These are phyloP conservation scores for Zoanthus sansibaricus DNA, from an alignment of 92 coral and sea anemone species.

Conservation along the genomic window DNA sequence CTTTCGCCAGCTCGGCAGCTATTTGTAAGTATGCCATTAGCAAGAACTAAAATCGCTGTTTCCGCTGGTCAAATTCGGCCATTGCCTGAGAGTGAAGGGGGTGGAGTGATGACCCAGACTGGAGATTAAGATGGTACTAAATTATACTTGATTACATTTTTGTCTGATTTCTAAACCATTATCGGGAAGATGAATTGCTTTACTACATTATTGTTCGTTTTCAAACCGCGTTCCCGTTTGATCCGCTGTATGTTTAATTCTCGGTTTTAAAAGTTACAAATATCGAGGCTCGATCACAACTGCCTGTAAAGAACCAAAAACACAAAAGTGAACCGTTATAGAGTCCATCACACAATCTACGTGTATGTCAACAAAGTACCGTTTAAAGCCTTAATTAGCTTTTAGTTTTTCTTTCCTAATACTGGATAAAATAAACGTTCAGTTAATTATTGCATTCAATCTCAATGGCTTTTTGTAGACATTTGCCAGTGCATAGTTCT, in stretches of 20 bases:
- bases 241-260: background rate
- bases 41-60: background rate
- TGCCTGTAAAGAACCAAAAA: background rate
- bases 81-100: conserved; percentile 11
- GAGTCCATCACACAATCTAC: background rate
- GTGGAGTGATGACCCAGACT: background rate
- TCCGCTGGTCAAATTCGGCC: background rate
- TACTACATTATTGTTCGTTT: conserved; percentile 14
- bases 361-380: conserved; percentile 20
- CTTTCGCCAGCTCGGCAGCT: background rate
- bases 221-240: background rate
- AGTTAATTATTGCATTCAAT: conserved; percentile 21
- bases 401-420: conserved; percentile 18
- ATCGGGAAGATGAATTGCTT: conserved; percentile 40
- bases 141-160: conserved; percentile 27
- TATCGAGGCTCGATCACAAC: background rate
- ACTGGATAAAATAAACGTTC: conserved; percentile 26
- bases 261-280: background rate
- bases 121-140: conserved; percentile 7
- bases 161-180: conserved; percentile 17
- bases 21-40: conserved; percentile 1
- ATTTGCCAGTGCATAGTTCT: conserved; percentile 12
- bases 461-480: conserved; percentile 1
- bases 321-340: background rate
- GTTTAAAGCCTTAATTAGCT: conserved; percentile 14